Percentiles rank a stretch among this genome's conserved stretches.
These are phyloP conservation scores for Lasioglossum baleicum DNA, from an alignment of 1,140 invertebrate species.

Conservation along the genomic window DNA sequence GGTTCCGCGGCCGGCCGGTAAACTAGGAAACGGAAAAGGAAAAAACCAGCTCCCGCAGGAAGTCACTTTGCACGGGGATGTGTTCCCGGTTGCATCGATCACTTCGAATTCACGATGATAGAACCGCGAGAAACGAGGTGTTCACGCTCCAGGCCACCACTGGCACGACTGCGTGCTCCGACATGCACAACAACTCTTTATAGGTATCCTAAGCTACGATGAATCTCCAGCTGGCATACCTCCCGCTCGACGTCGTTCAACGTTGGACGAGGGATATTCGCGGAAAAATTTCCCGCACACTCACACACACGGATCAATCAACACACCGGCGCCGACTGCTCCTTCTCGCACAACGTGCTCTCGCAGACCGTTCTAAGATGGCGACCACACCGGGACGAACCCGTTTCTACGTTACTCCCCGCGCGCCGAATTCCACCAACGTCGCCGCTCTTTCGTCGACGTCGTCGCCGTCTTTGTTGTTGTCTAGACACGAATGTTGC, in stretches of 20 bases:
- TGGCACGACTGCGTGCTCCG: background rate
- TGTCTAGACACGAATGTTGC: too few species aligned
- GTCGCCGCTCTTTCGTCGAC: too few species aligned
- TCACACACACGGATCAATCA: too few species aligned
- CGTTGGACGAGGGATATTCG: background rate
- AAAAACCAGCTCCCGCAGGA: constrained; percentile 59
- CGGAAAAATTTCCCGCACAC: background rate
- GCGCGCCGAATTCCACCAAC: constrained; percentile 2
- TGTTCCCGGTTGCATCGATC: constrained; percentile 49
- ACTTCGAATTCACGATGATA: background rate
- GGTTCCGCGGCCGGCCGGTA: background rate
- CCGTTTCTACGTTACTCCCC: constrained; percentile 7
- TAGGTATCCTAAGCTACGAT: constrained; percentile 20
- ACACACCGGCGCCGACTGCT: background rate
- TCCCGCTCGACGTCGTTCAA: background rate
- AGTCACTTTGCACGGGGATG: constrained; percentile 61
- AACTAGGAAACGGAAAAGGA: constrained; percentile 68
- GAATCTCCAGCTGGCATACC: constrained; percentile 25
- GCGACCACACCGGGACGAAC: constrained; percentile 36
- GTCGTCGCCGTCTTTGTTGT: too few species aligned
- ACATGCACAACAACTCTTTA: constrained; percentile 16
- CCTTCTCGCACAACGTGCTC: constrained; percentile 46
- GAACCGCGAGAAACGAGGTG: background rate
- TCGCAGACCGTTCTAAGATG: constrained; percentile 44
- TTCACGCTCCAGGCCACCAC: background rate